Base-by-base conservation (phyloP, 2,888 invertebrate genomes). In the Pelosia muscerda region DNA sequence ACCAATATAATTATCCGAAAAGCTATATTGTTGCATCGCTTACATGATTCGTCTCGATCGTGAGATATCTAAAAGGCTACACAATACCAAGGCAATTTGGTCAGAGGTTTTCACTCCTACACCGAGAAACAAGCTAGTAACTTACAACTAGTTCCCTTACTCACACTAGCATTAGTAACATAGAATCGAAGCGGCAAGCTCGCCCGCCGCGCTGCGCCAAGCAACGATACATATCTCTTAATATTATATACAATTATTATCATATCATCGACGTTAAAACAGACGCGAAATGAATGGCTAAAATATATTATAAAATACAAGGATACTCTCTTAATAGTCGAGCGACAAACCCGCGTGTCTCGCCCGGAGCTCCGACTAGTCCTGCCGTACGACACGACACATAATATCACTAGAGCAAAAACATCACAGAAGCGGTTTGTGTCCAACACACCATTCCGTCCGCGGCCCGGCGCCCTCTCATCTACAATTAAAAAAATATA, bases 1-100 rank as follows among this genome's bases (percentile, higher is more conserved):
- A 83, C 82, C 82, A 83, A 86, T 85, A 83, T 73, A 77, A 90
- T 85, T 84, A 88, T 91, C 89, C 86, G 87, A 88, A 68, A 94
- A 95, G 92, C 93, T 90, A 89, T 85, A 82, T 54, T 84, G 77
- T 90, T 90, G 93, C 92, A 89, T 88, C 90, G 91, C 91, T 91
- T 91, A 94, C 93, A 94, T 93, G 92, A 93, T 94, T 92, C 79
- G 83, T 92, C 87, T 88, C 90, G 90, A 92, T 94, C 86, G 88
- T 89, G 92, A 91, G 84, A 84, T 83, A 60, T 90, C 92, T 93
- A 92, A 90, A 90, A 93, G 88, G 94, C 94, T 94, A 93, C 95
- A 93, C 91, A 94, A 95, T 94, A 93, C 89, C 90, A 95, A 95
- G 95, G 95, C 95, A 92, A 90, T 93, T 95, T 95, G 95, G 95